Evolutionary conservation across 23 tunicate genomes (phyloP).

Genomic region (Diplosoma virens): DNA sequence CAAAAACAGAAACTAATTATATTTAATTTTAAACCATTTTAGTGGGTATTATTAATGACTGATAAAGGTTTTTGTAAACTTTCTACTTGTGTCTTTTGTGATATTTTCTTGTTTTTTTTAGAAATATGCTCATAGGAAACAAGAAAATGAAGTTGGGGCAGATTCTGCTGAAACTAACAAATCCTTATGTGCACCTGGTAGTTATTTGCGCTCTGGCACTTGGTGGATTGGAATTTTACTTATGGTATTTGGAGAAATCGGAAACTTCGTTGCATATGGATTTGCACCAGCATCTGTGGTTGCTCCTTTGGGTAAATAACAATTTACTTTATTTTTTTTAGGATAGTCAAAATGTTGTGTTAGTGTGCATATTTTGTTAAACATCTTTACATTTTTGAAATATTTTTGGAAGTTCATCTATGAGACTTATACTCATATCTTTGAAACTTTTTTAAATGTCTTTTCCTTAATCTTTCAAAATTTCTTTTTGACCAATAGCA

Average conservation of each 20-base stretch:
- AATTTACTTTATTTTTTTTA: too few relatives aligned
- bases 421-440: too few relatives aligned
- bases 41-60: too few relatives aligned
- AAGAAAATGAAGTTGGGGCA: constrained; percentile 5
- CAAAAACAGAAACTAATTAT: neutral
- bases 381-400: too few relatives aligned
- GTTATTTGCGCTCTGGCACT: constrained; percentile 36
- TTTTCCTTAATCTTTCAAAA: too few relatives aligned
- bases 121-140: constrained; percentile 62
- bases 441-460: too few relatives aligned
- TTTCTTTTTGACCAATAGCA: too few relatives aligned
- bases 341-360: too few relatives aligned
- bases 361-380: too few relatives aligned
- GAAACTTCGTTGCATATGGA: constrained; percentile 91
- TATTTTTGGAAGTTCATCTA: too few relatives aligned
- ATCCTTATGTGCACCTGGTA: constrained; percentile 31
- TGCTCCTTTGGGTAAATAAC: constrained; percentile 72
- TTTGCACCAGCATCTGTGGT: constrained; percentile 93
- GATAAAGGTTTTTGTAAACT: neutral
- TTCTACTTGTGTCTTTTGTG: neutral
- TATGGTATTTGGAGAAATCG: constrained; percentile 81
- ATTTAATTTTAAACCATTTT: too few relatives aligned
- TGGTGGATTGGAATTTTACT: constrained; percentile 91
- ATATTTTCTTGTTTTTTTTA: neutral
- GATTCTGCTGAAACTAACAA: neutral